Conservation (phyloP, 2,113 vertebrate genomes). For the Otis tarda region DNA sequence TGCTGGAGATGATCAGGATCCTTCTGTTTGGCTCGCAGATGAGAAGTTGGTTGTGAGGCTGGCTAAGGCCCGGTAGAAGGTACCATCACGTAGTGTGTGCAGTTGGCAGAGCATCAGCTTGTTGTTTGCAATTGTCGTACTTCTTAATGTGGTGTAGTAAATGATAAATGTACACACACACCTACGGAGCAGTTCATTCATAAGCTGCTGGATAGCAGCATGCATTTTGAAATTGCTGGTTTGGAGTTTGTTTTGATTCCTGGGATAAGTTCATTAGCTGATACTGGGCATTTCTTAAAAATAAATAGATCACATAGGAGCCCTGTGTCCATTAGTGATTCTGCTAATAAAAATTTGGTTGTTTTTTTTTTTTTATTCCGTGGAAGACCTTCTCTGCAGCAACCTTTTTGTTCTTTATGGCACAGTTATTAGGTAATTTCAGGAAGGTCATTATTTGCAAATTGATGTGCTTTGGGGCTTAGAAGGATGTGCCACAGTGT, state of each 20-base stretch:
- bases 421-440: neutral
- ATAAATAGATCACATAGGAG: neutral
- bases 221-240: neutral
- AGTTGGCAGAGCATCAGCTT: slow-evolving; percentile 16
- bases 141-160: slow-evolving; percentile 31
- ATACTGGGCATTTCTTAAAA: neutral
- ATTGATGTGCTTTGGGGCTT: neutral
- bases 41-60: neutral
- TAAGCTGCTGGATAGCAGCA: neutral
- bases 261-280: neutral
- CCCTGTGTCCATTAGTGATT: neutral
- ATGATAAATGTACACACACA: slow-evolving; percentile 48
- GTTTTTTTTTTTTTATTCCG: neutral
- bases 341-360: neutral
- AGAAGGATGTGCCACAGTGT: neutral
- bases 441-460: neutral
- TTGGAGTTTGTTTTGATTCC: neutral
- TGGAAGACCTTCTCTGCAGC: neutral
- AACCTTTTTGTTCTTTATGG: neutral
- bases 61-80: neutral
- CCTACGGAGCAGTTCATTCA: slow-evolving; percentile 20
- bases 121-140: neutral
- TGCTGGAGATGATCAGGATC: neutral
- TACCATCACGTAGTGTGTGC: neutral
- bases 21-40: neutral